These are phyloP conservation scores for Morus bassanus DNA, from an alignment of 2,797 vertebrate genomes.

Conservation along the genomic window DNA sequence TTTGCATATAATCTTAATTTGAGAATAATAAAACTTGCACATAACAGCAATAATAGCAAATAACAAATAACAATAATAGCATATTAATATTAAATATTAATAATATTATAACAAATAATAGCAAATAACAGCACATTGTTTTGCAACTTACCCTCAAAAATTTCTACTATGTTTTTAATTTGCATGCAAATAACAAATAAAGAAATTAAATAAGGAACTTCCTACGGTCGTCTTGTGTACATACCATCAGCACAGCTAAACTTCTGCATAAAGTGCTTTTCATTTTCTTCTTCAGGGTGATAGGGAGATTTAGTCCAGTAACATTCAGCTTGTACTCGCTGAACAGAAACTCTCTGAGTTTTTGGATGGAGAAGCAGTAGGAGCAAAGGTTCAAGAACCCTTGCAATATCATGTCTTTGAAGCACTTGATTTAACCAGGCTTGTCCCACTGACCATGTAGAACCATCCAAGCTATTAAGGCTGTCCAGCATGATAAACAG, in stretches of 20 bases:
- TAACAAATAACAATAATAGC: too few relatives aligned
- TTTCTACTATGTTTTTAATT: not conserved
- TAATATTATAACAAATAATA: too few relatives aligned
- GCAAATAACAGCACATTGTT: not conserved
- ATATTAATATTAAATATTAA: too few relatives aligned
- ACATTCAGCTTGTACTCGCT: conserved; percentile 92
- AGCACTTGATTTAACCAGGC: conserved; percentile 97
- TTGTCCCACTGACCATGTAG: conserved; percentile 91
- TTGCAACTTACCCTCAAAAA: not conserved
- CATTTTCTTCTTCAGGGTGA: conserved; percentile 74
- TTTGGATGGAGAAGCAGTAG: conserved; percentile 95
- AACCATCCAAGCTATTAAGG: conserved; percentile 93
- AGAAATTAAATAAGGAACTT: not conserved
- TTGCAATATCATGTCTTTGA: conserved; percentile 96
- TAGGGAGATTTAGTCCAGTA: conserved; percentile 83
- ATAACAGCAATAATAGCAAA: too few relatives aligned
- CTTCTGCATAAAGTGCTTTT: conserved; percentile 82
- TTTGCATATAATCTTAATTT: not conserved
- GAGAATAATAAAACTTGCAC: not conserved
- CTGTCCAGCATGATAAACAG: conserved; percentile 98
- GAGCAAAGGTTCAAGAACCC: conserved; percentile 94
- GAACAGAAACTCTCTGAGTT: conserved; percentile 96
- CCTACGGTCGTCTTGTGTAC: not conserved
- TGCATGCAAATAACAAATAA: not conserved
- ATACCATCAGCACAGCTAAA: conserved; percentile 84